phyloP scores from a whole-genome alignment of 1,140 invertebrate genomes.

The Trialeurodes vaporariorum region DNA sequence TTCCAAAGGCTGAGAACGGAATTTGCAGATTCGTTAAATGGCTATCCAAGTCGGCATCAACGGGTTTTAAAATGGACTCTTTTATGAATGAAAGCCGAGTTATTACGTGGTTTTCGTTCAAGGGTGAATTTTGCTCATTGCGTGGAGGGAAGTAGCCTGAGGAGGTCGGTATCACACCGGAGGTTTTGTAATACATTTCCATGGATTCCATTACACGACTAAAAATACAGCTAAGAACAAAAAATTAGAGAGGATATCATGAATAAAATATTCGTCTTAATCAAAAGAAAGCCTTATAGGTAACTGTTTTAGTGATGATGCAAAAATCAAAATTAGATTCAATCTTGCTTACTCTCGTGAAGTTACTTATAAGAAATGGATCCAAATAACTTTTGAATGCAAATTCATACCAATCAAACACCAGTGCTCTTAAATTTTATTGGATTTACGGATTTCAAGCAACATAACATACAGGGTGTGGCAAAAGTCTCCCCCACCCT shows the following conservation, averaged over 20 bases:
- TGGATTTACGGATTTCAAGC: no score
- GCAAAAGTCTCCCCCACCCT: no score
- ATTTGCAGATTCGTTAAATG: constrained; percentile 59
- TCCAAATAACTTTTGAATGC: no score
- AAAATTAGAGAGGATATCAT: constrained; percentile 11
- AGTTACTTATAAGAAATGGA: no score
- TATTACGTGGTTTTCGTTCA: constrained; percentile 40
- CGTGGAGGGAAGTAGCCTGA: constrained; percentile 35
- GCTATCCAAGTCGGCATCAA: constrained; percentile 49
- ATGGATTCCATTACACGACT: constrained; percentile 56
- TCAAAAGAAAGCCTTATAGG: no score
- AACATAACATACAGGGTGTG: no score
- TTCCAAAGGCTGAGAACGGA: constrained; percentile 65
- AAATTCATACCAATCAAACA: no score
- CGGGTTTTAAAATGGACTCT: constrained; percentile 49
- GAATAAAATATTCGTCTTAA: no score
- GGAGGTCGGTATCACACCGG: constrained; percentile 37
- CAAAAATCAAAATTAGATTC: no score
- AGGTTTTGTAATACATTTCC: constrained; percentile 54
- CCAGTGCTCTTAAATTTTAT: no score
- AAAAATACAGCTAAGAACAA: constrained; percentile 50
- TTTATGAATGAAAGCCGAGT: constrained; percentile 47
- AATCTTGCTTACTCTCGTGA: no score
- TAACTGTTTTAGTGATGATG: no score
- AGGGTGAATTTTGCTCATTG: constrained; percentile 10